These are phyloP conservation scores for Styela clava DNA, from an alignment of 23 tunicate species.

Conservation along the genomic window DNA sequence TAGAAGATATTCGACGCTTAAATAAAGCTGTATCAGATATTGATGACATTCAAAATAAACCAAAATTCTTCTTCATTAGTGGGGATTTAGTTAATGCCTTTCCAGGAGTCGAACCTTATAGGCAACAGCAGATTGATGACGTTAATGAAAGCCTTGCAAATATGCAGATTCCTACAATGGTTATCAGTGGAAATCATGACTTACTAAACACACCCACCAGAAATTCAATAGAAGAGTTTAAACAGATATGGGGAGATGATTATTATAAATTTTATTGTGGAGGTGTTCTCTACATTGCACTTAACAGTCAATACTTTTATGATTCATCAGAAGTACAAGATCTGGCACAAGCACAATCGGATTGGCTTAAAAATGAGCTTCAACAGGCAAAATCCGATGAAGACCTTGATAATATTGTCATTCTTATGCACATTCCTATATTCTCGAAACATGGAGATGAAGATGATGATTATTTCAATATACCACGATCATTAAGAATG, in stretches of 20 bases:
- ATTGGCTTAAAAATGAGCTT: constrained; percentile 60
- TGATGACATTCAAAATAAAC: constrained; percentile 45
- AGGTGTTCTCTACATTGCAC: constrained; percentile 67
- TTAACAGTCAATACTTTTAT: constrained; percentile 59
- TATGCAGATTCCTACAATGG: constrained; percentile 55
- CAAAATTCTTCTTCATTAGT: constrained; percentile 63
- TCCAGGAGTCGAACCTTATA: constrained; percentile 35
- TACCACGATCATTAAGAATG: constrained; percentile 34
- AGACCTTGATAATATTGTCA: constrained; percentile 25
- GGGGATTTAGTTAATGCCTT: constrained; percentile 76
- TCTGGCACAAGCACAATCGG: constrained; percentile 25
- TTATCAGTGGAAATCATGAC: constrained; percentile 83
- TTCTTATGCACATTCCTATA: constrained; percentile 88
- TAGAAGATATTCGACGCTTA: constrained; percentile 36
- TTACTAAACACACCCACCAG: constrained; percentile 54
- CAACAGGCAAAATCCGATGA: constrained; percentile 26
- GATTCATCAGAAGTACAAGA: constrained; percentile 35
- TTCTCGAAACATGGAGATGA: constrained; percentile 51
- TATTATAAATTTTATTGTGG: constrained; percentile 69
- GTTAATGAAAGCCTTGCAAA: constrained; percentile 29
- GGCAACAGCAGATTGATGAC: constrained; percentile 32
- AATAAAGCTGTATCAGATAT: constrained; percentile 39
- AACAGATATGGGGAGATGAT: constrained; percentile 72
- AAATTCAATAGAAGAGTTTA: constrained; percentile 41
- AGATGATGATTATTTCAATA: constrained; percentile 56